Evolutionary conservation across 2,888 invertebrate species (phyloP), one percentile per base, ranked within the genome.

Genomic region (Hirudinaria manillensis): DNA sequence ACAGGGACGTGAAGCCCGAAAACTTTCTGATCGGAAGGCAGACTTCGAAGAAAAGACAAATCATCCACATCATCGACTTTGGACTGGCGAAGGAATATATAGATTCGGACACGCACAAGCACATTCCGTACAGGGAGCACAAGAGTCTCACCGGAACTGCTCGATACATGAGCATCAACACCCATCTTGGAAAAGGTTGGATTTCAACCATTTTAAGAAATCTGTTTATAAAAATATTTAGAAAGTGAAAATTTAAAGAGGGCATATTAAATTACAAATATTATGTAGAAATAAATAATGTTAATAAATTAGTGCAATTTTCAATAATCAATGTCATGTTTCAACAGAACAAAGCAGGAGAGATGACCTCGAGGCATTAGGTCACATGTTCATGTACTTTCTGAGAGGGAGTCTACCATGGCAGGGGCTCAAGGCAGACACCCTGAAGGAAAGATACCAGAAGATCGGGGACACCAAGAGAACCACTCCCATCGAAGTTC

Each of bases 351-450:
- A 99, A 90, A 97, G 97, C 85, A 90, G 99, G 86, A 90, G 98
- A 86, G 98, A 99, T 88, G 98, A 99, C 88, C 89, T 99, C 86
- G 99, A 99, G 88, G 99, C 99, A 79, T 89, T 99, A 84, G 99
- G 99, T 80, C 98, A 99, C 89, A 99, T 99, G 99, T 99, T 99
- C 89, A 98, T 99, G 98, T 99, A 99, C 89, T 99, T 99, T 89
- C 90, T 99, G 87, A 90, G 99, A 83, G 99, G 99, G 84, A 96
- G 96, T 87, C 90, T 99, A 87, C 99, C 99, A 82, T 98, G 98
- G 98, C 99, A 99, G 89, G 99, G 99, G 83, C 90, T 99, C 85
- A 99, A 99, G 89, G 98, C 98, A 82, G 98, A 98, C 87, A 98
- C 97, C 84, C 89, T 98, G 84, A 98, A 98, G 89, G 97, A 98